Percentiles rank a stretch among this genome's conserved stretches.
Conservation (phyloP, 2,797 vertebrate species). For the Sebastes goodei region DNA sequence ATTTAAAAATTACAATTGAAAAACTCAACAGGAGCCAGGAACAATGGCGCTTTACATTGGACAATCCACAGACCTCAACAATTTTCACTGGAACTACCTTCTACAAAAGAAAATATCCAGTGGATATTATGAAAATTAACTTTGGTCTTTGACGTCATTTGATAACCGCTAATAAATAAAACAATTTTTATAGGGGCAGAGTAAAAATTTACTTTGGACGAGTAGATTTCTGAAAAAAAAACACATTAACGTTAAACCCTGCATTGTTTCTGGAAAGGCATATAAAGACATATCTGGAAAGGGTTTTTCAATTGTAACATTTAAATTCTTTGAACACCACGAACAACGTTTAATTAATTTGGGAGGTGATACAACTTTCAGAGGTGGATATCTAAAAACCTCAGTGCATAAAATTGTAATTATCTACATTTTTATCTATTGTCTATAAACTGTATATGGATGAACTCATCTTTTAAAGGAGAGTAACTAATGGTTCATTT, state of each 20-base stretch:
- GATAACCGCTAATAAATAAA: too few relatives aligned
- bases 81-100: neutral
- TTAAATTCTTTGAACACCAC: neutral
- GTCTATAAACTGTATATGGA: neutral
- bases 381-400: neutral
- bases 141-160: too few relatives aligned
- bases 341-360: neutral
- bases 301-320: neutral
- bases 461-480: neutral
- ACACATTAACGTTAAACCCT: too few relatives aligned
- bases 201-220: too few relatives aligned
- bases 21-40: slow-evolving; percentile 8
- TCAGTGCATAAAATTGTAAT: neutral
- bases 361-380: neutral
- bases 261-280: neutral
- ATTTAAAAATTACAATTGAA: slow-evolving; percentile 2
- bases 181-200: too few relatives aligned
- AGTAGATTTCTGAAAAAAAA: too few relatives aligned
- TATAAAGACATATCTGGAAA: neutral
- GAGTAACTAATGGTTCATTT: neutral
- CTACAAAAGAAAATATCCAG: neutral
- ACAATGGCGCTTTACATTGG: neutral
- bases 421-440: neutral
- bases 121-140: too few relatives aligned
- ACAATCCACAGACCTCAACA: neutral